Evolutionary conservation across 2,113 vertebrate genomes (phyloP).

Genomic region (Pteronura brasiliensis): DNA sequence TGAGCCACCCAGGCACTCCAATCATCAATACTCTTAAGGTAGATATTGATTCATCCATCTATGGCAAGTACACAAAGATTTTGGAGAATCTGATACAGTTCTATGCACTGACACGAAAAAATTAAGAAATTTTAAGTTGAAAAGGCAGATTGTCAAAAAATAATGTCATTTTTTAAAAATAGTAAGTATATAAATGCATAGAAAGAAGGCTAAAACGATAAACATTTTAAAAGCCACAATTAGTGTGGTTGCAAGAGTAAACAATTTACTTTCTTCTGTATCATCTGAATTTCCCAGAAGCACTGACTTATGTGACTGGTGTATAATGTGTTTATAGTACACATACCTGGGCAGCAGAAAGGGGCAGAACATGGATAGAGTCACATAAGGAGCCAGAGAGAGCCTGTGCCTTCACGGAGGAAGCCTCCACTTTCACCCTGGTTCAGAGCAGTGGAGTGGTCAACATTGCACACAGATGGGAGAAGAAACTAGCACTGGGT

Average conservation of each 20-base stretch:
- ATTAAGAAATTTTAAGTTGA: constrained; percentile 21
- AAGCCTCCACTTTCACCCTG: background rate
- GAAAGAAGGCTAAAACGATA: background rate
- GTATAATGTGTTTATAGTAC: background rate
- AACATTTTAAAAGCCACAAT: background rate
- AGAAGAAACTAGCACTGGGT: background rate
- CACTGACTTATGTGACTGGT: background rate
- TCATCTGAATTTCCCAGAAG: background rate
- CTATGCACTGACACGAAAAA: background rate
- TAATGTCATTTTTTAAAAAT: background rate
- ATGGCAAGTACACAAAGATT: background rate
- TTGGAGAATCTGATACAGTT: constrained; percentile 2
- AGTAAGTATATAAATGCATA: background rate
- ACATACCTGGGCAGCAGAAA: constrained; percentile 20
- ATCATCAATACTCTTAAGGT: background rate
- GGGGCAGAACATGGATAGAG: background rate
- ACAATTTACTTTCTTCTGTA: background rate
- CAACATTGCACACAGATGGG: background rate
- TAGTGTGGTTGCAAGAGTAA: background rate
- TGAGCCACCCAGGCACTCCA: too few species aligned
- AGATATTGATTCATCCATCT: background rate
- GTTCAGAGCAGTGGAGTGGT: background rate
- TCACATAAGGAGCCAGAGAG: background rate
- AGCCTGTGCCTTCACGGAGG: background rate
- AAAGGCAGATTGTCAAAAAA: background rate